Evolutionary conservation across 1,140 invertebrate species (phyloP), one percentile per base, ranked within the genome.

Genomic region (Neodiprion lecontei): DNA sequence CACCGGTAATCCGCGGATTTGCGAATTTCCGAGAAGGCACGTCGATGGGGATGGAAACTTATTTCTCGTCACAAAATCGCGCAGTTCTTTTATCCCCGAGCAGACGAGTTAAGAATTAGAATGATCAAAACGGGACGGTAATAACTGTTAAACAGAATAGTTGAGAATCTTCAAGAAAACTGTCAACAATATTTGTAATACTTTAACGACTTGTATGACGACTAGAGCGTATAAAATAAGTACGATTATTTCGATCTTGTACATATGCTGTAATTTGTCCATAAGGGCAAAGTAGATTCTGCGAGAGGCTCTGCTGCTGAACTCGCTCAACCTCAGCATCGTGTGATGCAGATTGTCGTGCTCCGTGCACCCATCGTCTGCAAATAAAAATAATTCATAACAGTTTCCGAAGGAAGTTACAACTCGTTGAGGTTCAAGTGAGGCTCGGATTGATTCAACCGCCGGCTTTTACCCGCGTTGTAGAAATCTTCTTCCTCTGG

Each of bases 161-260:
- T 75, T 80, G n/a, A 84, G 67, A 23, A 79, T 70, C 76, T 81
- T 82, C 73, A 81, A 77, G 70, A 81, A 69, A 28, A 79, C 79
- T 69, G 74, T 80, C 21, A 83, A 71, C 66, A 80, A 49, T 28
- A 75, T 76, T 70, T 84, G 81, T 9, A 83, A 69, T 47, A 81
- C 70, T 70, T 79, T 83, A 9, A 84, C 79, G 11, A 74, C 70
- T 72, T 83, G 82, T n/a, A 84, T 77, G 3, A 83, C 72, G 67
- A 83, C 76, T 65, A 85, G 50, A 1, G 78, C 81, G 68, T 85
- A 80, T 61, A 85, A 77, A 70, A 85, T 74, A 9, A 86, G 67
- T 73, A 86, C 81, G 67, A 85, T 75, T 77, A 85, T 84, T 79
- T 85, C 85, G 76, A 86, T 83, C 77, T 81, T 86, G 74, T 86